Evolutionary conservation across 2,888 invertebrate genomes (phyloP).

Genomic region (Strigamia maritima): DNA sequence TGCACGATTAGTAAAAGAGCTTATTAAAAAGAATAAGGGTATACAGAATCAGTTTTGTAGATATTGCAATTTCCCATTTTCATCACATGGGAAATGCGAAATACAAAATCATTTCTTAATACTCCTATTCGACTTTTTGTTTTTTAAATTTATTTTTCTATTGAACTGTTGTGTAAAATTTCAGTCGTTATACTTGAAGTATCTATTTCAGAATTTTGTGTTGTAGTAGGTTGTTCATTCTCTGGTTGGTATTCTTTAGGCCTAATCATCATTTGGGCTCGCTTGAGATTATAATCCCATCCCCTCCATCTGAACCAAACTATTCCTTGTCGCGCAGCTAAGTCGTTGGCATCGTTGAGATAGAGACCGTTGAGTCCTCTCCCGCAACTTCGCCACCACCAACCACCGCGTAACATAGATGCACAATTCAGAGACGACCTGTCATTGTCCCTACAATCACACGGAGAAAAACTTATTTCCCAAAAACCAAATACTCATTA

Average conservation of each 20-base stretch:
- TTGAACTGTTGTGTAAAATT: not conserved
- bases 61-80: no score
- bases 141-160: not conserved
- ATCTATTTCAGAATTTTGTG: not conserved
- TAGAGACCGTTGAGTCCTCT: constrained; percentile 85
- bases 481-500: no score
- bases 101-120: no score
- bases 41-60: no score
- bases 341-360: constrained; percentile 76
- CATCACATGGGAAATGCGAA: no score
- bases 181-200: not conserved
- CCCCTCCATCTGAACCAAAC: constrained; percentile 95
- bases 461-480: no score
- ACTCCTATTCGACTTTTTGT: no score
- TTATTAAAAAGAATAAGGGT: no score
- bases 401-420: constrained; percentile 88
- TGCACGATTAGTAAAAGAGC: not conserved
- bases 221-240: not conserved
- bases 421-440: constrained; percentile 86
- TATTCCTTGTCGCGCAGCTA: constrained; percentile 85
- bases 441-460: constrained; percentile 72
- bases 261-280: constrained; percentile 87
- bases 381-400: constrained; percentile 95
- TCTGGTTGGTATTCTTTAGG: constrained; percentile 54
- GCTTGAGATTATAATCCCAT: constrained; percentile 88